Base-by-base conservation (phyloP, 2,113 vertebrate genomes). In the Enhydra lutris region DNA sequence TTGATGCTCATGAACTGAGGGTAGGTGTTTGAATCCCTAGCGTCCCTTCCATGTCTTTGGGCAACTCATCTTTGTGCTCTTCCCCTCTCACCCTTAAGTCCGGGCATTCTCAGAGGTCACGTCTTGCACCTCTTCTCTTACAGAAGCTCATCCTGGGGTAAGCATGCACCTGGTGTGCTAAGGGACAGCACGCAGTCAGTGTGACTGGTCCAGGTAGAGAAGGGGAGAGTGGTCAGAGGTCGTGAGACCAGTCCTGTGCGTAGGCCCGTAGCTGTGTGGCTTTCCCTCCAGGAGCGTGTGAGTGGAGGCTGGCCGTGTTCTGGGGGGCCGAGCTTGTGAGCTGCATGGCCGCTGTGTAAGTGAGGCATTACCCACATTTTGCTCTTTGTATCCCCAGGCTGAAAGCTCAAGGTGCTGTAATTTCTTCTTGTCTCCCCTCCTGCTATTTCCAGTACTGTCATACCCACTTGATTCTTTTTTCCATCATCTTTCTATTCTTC, bases 261-360 rank as follows among this genome's bases (percentile, higher is more conserved):
- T 3, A 17, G 59, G 1, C 50, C 47, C 18, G 23, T 12, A 17
- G 14, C 39, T 36, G 29, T 1, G 36, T 31, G 39, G 34, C 24
- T 78, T 69, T 88, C 42, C 45, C 89, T 84, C 47, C 15, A 36
- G 12, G 13, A 47, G 42, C 29, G 26, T 20, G n/a, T 52, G 17
- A 63, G 39, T 10, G 6, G 34, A 20, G 21, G 4, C 18, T 3
- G 18, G 10, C 79, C 15, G 4, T 4, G 4, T 55, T 21, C 74
- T 55, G 69, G 29, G 9, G 9, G 73, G 47, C 55, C 74, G 76
- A 34, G 29, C 42, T 4, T 81, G 8, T 52, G 69, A 47, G 29
- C 94, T 15, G 0, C 0, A 0, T 9, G 39, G 29, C 69, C 45
- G 36, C 23, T 63, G 61, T 4, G 3, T 36, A 55, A 18, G 36